Conservation (phyloP, 1,140 invertebrate species). For the Drosophila santomea region DNA sequence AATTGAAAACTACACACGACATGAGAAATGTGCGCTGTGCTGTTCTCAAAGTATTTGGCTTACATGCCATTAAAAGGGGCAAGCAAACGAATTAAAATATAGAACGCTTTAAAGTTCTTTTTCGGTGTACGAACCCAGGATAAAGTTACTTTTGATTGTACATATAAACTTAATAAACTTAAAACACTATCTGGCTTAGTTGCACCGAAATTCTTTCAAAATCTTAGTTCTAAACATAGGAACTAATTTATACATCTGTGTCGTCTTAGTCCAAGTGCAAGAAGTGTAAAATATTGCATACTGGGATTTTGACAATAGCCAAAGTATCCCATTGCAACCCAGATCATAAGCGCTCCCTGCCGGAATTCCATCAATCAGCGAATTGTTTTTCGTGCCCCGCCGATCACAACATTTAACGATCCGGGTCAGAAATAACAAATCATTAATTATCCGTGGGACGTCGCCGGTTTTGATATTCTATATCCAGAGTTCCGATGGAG, state of each 20-base stretch:
- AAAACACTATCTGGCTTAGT: too few relatives aligned
- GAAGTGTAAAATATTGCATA: too few relatives aligned
- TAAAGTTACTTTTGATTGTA: too few relatives aligned
- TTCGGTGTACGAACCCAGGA: too few relatives aligned
- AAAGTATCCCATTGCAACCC: background rate
- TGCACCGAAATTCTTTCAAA: too few relatives aligned
- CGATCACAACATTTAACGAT: conserved; percentile 50
- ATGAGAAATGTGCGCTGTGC: background rate
- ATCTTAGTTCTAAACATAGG: too few relatives aligned
- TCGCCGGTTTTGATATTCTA: conserved; percentile 62
- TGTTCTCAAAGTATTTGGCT: background rate
- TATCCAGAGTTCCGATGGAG: conserved; percentile 67
- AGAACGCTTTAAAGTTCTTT: background rate
- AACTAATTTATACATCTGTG: too few relatives aligned
- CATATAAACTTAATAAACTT: too few relatives aligned
- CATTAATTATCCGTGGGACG: conserved; percentile 49
- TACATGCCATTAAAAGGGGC: background rate
- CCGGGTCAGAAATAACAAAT: conserved; percentile 52
- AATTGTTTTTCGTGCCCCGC: background rate
- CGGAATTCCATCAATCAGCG: conserved; percentile 32
- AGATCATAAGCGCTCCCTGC: background rate
- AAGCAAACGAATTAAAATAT: background rate
- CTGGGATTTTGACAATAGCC: background rate
- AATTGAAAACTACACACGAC: conserved; percentile 14
- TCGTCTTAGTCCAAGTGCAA: too few relatives aligned